A percentile compares a stretch with the other conserved stretches of the same genome.
Evolutionary conservation across 2,797 vertebrate genomes (phyloP).

Genomic region (Tragelaphus oryx): DNA sequence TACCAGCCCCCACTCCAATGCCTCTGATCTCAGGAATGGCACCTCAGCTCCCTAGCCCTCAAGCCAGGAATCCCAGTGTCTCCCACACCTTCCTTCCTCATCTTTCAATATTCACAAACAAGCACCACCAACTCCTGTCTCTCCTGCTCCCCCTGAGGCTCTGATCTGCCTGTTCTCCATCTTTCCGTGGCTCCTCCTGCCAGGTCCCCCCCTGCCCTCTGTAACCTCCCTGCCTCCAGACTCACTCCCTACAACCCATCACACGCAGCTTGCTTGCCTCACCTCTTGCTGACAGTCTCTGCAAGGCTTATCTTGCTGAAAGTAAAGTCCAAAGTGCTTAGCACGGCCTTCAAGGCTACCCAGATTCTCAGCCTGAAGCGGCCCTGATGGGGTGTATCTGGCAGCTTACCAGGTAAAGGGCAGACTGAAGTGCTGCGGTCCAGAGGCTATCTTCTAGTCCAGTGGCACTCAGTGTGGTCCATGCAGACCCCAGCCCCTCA

Average conservation of each 20-base stretch:
- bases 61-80: not conserved
- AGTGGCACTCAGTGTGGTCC: not conserved
- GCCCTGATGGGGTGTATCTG: not conserved
- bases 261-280: not conserved
- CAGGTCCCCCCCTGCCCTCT: not conserved
- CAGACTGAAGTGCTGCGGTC: too few species aligned
- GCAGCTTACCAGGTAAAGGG: not conserved
- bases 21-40: not conserved
- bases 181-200: not conserved
- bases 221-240: not conserved
- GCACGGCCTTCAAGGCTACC: not conserved
- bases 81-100: not conserved
- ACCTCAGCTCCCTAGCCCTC: not conserved
- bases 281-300: not conserved
- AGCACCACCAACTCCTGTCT: not conserved
- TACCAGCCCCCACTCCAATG: rapidly evolving
- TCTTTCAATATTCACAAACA: not conserved
- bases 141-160: not conserved
- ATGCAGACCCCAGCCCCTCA: not conserved
- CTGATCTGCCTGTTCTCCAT: not conserved
- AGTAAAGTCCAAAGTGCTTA: not conserved
- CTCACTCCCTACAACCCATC: not conserved
- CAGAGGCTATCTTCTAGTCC: not conserved
- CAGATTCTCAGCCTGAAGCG: rapidly evolving
- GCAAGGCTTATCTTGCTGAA: not conserved